Evolutionary conservation across 2,797 vertebrate species (phyloP), one percentile per base, ranked within the genome.

Genomic region (Pseudochromis fuscus): DNA sequence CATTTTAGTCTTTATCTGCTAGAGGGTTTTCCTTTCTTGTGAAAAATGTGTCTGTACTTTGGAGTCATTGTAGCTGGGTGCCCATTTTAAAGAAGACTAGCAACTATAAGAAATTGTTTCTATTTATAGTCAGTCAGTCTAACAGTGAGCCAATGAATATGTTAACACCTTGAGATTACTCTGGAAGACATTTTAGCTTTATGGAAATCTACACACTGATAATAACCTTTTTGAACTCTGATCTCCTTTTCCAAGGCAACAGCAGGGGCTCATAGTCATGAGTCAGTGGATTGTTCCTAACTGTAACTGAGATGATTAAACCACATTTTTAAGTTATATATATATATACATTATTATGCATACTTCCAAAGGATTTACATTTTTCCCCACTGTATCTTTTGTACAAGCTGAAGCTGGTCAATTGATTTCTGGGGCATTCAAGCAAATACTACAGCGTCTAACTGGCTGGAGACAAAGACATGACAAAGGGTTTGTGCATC

Each of bases 401-500:
- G 27, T 45, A 8, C 10, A 28, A 18, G 10, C 24, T 35, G n/a
- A 68, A 63, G 44, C 15, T 1, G 2, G 27, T 23, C 19, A 57
- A 23, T 25, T 27, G 45, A 21, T 75, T 44, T 51, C 35, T 35
- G 12, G 11, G 28, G 15, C 37, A 31, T 5, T 35, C 4, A 4
- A 27, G 40, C 8, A 33, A 35, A 53, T 24, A 53, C 15, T 28
- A 48, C 19, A 10, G 25, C 37, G 6, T 44, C 10, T 46, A 44
- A 55, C 51, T 67, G 58, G 42, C 27, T 53, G 23, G 19, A 52
- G 46, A 60, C 50, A 49, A 51, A 72, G 25, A 13, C 40, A 31
- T 19, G 58, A 12, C 18, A 21, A 55, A 37, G 3, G 18, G 27
- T 45, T 50, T 60, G 46, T 45, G 25, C 30, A 24, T 57, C 49